phyloP scores from a whole-genome alignment of 2,797 vertebrate species.

The Betta splendens region DNA sequence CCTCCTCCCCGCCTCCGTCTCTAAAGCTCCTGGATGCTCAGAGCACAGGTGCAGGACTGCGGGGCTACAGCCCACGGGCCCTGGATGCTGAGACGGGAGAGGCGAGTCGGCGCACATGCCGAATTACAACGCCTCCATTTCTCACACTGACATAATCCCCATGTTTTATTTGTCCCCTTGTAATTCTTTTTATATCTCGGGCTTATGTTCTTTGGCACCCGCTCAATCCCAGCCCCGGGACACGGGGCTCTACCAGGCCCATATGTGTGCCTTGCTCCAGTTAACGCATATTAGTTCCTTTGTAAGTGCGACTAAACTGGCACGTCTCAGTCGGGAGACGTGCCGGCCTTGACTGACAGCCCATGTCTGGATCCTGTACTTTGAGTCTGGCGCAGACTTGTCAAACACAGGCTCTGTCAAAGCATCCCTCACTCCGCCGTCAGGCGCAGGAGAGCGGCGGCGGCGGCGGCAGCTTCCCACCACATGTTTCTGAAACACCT shows the following conservation, averaged over 20 bases:
- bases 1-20: constrained; percentile 50
- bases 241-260: constrained; percentile 68
- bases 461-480: constrained; percentile 58
- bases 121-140: constrained; percentile 74
- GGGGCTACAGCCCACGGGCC: constrained; percentile 64
- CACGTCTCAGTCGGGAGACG: constrained; percentile 76
- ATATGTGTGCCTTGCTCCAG: constrained; percentile 79
- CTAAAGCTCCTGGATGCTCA: constrained; percentile 61
- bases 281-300: constrained; percentile 80
- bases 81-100: constrained; percentile 68
- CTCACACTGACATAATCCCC: constrained; percentile 80
- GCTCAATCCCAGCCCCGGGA: constrained; percentile 78
- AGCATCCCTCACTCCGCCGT: constrained; percentile 74
- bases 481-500: constrained; percentile 52
- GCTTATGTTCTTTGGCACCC: constrained; percentile 80
- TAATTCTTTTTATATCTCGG: constrained; percentile 81
- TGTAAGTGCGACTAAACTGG: constrained; percentile 80
- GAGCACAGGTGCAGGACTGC: constrained; percentile 73
- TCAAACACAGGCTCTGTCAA: constrained; percentile 79
- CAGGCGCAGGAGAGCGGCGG: constrained; percentile 55
- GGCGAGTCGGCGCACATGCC: constrained; percentile 64
- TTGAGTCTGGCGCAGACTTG: constrained; percentile 72
- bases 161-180: constrained; percentile 81
- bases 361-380: constrained; percentile 80
- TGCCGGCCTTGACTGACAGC: constrained; percentile 77